Percentiles rank a stretch among this genome's conserved stretches.
Conservation (phyloP, 2,113 vertebrate genomes). For the Mirounga angustirostris region DNA sequence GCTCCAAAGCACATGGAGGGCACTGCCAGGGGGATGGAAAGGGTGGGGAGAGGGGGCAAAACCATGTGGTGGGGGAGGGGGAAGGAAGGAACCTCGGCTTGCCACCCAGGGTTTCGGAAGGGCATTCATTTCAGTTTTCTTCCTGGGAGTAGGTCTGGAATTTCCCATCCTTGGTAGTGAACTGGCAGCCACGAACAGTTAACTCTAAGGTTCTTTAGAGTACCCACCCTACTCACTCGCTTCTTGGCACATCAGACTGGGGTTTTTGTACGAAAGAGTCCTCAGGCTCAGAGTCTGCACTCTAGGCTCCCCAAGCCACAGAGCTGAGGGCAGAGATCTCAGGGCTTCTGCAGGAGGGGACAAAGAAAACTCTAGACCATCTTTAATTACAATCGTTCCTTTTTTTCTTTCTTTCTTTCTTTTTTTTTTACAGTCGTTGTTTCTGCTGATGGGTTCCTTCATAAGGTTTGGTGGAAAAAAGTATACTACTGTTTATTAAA, state of each 20-base stretch:
- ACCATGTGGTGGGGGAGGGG: rapidly evolving
- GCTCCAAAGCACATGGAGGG: background rate
- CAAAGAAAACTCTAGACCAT: background rate
- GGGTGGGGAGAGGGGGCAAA: background rate
- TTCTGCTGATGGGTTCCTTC: background rate
- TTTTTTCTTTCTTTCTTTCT: too few relatives aligned
- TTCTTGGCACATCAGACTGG: background rate
- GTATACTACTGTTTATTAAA: background rate
- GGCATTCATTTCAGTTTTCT: background rate
- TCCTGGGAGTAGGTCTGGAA: background rate
- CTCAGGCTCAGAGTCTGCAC: background rate
- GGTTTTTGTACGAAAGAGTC: background rate
- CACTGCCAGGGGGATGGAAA: too few relatives aligned
- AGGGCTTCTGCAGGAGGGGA: background rate
- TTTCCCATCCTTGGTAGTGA: background rate
- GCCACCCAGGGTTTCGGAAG: background rate
- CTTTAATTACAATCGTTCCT: background rate
- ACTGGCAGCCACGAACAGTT: background rate
- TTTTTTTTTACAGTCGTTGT: background rate
- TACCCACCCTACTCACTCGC: background rate
- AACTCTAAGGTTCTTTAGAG: background rate
- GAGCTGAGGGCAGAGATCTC: background rate
- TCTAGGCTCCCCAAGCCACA: background rate
- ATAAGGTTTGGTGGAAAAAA: background rate
- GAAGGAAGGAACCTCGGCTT: background rate